Percentiles rank a stretch among this genome's conserved stretches.
These are phyloP conservation scores for Romanogobio albipinnatus DNA, from an alignment of 2,113 vertebrate species.

Conservation along the genomic window DNA sequence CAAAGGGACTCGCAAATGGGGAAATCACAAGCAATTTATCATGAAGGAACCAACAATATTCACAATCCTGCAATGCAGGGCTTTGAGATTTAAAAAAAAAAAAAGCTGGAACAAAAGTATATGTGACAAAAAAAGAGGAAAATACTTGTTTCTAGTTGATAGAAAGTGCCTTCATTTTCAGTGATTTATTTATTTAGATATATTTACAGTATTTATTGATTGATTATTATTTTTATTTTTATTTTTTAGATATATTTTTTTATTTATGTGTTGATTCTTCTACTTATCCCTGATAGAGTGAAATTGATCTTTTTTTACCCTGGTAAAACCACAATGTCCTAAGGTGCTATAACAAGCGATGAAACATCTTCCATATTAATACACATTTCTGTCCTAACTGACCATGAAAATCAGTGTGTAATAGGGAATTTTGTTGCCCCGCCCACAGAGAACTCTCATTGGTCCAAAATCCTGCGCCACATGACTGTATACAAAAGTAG, in stretches of 20 bases:
- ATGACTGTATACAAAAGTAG: neutral
- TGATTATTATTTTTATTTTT: no score
- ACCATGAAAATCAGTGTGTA: neutral
- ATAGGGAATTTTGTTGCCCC: neutral
- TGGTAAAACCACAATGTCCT: neutral
- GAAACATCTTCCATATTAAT: neutral
- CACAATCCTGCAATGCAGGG: neutral
- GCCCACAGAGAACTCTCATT: slow-evolving; percentile 2
- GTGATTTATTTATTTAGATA: neutral
- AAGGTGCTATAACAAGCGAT: neutral
- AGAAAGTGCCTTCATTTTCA: neutral
- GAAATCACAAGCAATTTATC: neutral
- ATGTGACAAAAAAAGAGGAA: neutral
- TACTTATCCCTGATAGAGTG: neutral
- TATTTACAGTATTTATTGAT: neutral
- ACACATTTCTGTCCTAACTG: neutral
- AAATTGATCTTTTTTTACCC: neutral
- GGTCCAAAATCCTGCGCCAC: neutral
- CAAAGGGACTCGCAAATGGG: neutral
- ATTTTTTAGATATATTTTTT: no score
- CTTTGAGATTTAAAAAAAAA: neutral
- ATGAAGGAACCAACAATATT: neutral
- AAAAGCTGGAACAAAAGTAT: neutral
- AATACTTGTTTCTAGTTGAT: neutral
- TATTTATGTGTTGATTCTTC: no score